Conservation (phyloP, 2,113 vertebrate species). For the Stegostoma tigrinum region DNA sequence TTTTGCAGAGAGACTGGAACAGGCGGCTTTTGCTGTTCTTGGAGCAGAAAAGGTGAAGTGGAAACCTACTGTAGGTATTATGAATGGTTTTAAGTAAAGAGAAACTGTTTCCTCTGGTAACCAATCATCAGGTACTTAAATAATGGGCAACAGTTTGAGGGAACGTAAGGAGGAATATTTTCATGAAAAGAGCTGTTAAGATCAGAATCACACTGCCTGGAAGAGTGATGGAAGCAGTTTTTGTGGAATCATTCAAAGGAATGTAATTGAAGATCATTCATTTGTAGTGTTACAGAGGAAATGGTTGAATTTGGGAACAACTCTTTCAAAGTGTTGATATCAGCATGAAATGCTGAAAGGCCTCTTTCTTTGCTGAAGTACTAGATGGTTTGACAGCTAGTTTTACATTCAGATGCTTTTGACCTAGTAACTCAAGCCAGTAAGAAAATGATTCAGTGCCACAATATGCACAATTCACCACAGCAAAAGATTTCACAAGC, state of each 20-base stretch:
- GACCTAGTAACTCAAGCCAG: neutral
- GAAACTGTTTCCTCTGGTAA: too few relatives aligned
- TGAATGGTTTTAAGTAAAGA: too few relatives aligned
- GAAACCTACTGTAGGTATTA: too few relatives aligned
- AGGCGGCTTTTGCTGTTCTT: too few relatives aligned
- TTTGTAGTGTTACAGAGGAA: neutral
- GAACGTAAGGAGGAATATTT: too few relatives aligned
- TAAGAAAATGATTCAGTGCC: neutral
- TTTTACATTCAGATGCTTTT: neutral
- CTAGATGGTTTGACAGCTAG: neutral
- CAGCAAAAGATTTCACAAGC: neutral
- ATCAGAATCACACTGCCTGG: too few relatives aligned
- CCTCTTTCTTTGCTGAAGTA: neutral
- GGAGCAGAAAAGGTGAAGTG: too few relatives aligned
- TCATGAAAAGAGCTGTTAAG: too few relatives aligned
- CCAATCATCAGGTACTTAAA: neutral
- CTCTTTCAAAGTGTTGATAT: neutral
- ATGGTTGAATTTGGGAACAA: neutral
- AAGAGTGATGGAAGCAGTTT: neutral
- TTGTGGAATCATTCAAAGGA: neutral
- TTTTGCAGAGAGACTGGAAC: too few relatives aligned
- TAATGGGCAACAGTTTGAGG: neutral
- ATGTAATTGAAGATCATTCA: neutral
- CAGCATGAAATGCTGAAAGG: neutral
- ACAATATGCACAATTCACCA: neutral